These are phyloP conservation scores for Ailuropoda melanoleuca DNA, from an alignment of 2,113 vertebrate genomes.

Conservation along the genomic window DNA sequence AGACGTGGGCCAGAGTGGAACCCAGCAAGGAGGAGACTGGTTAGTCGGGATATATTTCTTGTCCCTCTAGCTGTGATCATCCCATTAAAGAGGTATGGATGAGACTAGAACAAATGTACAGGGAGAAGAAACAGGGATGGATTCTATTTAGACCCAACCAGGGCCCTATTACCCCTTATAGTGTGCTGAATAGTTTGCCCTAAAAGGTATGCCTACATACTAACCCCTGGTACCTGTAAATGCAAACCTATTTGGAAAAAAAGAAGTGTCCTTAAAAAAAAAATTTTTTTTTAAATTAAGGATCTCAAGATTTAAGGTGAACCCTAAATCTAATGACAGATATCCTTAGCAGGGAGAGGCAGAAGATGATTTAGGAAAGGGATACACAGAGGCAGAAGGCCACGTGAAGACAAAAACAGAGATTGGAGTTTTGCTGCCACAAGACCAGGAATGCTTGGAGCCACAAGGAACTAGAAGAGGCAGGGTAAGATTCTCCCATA, in stretches of 20 bases:
- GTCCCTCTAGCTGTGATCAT: background rate
- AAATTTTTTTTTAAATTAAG: background rate
- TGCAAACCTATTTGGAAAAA: background rate
- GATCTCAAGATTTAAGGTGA: background rate
- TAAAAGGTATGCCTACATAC: background rate
- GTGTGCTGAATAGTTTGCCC: background rate
- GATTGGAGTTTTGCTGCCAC: background rate
- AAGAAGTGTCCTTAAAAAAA: background rate
- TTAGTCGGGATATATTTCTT: background rate
- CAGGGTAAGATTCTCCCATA: background rate
- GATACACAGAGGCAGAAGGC: background rate
- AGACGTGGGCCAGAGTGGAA: background rate
- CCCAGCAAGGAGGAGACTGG: background rate
- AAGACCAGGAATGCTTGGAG: background rate
- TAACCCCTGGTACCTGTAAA: background rate
- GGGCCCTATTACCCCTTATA: background rate
- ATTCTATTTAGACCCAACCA: background rate
- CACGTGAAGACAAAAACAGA: background rate
- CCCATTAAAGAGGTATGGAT: background rate
- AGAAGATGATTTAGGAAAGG: slow-evolving; percentile 1
- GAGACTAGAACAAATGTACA: background rate
- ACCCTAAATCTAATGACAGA: background rate
- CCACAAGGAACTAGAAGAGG: background rate
- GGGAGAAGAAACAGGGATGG: background rate
- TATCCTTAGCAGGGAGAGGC: background rate